These are phyloP conservation scores for Danaus melanippus DNA, from an alignment of 1,140 invertebrate genomes.

Conservation along the genomic window DNA sequence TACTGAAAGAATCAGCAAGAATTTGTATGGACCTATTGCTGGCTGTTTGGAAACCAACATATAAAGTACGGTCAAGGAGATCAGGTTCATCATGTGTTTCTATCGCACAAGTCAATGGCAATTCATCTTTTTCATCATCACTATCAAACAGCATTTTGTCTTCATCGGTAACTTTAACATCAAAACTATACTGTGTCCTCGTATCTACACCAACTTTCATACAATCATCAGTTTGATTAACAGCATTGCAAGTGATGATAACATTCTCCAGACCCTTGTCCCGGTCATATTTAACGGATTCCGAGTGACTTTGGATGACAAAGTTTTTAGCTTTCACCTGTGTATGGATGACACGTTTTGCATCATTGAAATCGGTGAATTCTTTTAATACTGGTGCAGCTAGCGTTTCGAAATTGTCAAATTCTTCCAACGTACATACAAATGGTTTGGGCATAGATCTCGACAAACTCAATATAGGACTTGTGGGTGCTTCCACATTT, in stretches of 20 bases:
- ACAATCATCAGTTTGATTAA: no score
- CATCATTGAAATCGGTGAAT: constrained; percentile 27
- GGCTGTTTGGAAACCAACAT: constrained; percentile 61
- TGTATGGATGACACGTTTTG: constrained; percentile 47
- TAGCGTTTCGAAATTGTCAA: constrained; percentile 55
- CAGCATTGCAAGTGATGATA: no score
- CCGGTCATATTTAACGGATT: constrained; percentile 15
- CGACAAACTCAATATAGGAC: no score
- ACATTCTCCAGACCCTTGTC: constrained; percentile 5
- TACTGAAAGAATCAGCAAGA: constrained; percentile 42
- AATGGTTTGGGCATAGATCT: constrained; percentile 15
- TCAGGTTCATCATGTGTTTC: constrained; percentile 35
- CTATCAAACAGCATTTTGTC: constrained; percentile 57
- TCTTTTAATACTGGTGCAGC: constrained; percentile 41
- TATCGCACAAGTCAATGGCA: constrained; percentile 52
- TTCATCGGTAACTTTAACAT: constrained; percentile 16
- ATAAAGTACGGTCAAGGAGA: constrained; percentile 48
- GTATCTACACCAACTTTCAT: no score
- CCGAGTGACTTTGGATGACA: constrained; percentile 17
- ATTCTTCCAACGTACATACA: constrained; percentile 39
- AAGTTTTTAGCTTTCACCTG: constrained; percentile 25
- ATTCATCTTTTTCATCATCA: constrained; percentile 54
- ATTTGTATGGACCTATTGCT: constrained; percentile 60
- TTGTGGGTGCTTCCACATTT: no score
- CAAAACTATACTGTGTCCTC: no score